phyloP scores from a whole-genome alignment of 2,113 vertebrate genomes.

The Cyanoliseus patagonus region DNA sequence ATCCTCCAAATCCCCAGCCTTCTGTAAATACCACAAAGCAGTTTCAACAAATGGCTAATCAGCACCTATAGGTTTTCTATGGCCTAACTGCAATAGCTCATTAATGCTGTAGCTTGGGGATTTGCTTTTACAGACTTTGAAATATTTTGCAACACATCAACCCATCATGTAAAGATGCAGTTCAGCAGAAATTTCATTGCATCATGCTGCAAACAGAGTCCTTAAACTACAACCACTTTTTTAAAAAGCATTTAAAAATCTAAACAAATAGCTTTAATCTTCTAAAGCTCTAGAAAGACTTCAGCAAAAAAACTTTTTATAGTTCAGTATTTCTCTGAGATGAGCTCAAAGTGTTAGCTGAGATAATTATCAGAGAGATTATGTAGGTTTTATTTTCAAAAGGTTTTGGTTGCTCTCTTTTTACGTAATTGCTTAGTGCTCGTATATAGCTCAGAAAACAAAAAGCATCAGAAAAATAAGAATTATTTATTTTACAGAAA shows the following conservation, averaged over 20 bases:
- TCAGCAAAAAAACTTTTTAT: conserved; percentile 31
- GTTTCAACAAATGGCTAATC: neutral
- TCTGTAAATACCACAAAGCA: neutral
- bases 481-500: conserved; percentile 18
- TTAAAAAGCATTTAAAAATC: neutral
- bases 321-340: conserved; percentile 41
- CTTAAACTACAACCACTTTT: neutral
- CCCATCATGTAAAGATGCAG: neutral
- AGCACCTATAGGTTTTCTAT: neutral
- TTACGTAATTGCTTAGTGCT: conserved; percentile 26
- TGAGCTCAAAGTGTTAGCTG: conserved; percentile 34
- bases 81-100: neutral
- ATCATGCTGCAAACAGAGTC: neutral
- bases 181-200: neutral
- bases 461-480: neutral
- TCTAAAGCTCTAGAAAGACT: conserved; percentile 41
- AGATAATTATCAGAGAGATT: conserved; percentile 65
- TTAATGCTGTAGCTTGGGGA: neutral
- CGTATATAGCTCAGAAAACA: neutral
- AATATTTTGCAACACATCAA: neutral
- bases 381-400: conserved; percentile 53
- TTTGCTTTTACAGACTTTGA: neutral
- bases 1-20: neutral
- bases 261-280: conserved; percentile 64
- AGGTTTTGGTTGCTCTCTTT: conserved; percentile 41